phyloP scores from a whole-genome alignment of 1,140 invertebrate species.

The Neodiprion fabricii region DNA sequence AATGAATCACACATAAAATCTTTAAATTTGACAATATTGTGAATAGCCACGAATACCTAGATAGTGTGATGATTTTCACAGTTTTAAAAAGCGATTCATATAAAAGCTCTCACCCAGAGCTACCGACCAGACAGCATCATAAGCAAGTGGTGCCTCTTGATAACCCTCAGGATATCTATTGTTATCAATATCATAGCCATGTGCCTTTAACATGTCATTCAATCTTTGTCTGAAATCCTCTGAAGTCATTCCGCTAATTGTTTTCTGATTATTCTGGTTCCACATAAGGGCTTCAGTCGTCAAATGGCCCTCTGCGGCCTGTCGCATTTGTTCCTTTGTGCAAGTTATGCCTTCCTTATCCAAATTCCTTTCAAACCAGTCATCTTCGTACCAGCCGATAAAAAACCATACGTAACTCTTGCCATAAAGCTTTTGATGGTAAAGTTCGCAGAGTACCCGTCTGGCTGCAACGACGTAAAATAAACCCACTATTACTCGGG shows the following conservation, averaged over 20 bases:
- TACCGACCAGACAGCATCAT: slow-evolving; percentile 98
- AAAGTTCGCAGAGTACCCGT: slow-evolving; percentile 95
- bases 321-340: slow-evolving; percentile 89
- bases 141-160: slow-evolving; percentile 97
- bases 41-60: neutral
- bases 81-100: neutral
- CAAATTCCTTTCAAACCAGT: slow-evolving; percentile 95
- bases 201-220: slow-evolving; percentile 77
- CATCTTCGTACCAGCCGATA: slow-evolving; percentile 99
- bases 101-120: slow-evolving; percentile 75
- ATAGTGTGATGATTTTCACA: no score
- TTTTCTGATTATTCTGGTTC: slow-evolving; percentile 92
- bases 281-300: slow-evolving; percentile 99
- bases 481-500: slow-evolving; percentile 95
- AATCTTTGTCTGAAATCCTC: slow-evolving; percentile 79
- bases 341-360: slow-evolving; percentile 91
- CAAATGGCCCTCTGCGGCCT: slow-evolving; percentile 94
- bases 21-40: slow-evolving; percentile 14
- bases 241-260: slow-evolving; percentile 91
- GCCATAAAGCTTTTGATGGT: slow-evolving; percentile 93
- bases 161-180: slow-evolving; percentile 91
- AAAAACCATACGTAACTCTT: slow-evolving; percentile 99
- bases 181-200: slow-evolving; percentile 82
- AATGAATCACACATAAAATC: slow-evolving; percentile 10
- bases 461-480: slow-evolving; percentile 98